phyloP scores from a whole-genome alignment of 2,113 vertebrate genomes.

The Rostratula benghalensis region DNA sequence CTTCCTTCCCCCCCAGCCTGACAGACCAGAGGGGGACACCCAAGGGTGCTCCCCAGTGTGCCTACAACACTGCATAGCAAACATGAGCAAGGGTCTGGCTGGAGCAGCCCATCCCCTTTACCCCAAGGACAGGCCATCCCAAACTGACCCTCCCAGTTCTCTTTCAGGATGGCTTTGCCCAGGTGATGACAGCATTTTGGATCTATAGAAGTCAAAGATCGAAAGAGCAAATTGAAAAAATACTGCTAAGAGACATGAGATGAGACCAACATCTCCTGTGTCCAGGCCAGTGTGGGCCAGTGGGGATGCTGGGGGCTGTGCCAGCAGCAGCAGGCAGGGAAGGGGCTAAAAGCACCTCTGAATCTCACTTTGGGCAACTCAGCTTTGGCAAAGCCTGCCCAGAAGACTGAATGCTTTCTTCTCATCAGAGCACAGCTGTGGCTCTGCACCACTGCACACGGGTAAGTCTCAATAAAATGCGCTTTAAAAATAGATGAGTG shows the following conservation, averaged over 20 bases:
- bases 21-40: background rate
- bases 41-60: background rate
- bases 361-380: background rate
- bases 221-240: background rate
- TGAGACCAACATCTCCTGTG: background rate
- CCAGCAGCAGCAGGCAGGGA: background rate
- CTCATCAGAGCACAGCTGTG: background rate
- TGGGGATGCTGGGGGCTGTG: background rate
- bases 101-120: background rate
- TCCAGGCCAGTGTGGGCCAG: background rate
- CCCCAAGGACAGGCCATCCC: background rate
- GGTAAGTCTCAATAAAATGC: background rate
- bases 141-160: too few species aligned
- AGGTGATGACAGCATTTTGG: background rate
- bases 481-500: background rate
- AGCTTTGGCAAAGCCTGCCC: background rate
- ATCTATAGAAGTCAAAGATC: background rate
- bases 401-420: background rate
- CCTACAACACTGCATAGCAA: rapidly evolving
- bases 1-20: background rate
- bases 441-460: background rate
- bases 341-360: background rate
- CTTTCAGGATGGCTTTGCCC: background rate
- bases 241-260: background rate
- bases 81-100: rapidly evolving